Base-by-base conservation (phyloP, 1,140 invertebrate species). In the Venustaconcha ellipsiformis region DNA sequence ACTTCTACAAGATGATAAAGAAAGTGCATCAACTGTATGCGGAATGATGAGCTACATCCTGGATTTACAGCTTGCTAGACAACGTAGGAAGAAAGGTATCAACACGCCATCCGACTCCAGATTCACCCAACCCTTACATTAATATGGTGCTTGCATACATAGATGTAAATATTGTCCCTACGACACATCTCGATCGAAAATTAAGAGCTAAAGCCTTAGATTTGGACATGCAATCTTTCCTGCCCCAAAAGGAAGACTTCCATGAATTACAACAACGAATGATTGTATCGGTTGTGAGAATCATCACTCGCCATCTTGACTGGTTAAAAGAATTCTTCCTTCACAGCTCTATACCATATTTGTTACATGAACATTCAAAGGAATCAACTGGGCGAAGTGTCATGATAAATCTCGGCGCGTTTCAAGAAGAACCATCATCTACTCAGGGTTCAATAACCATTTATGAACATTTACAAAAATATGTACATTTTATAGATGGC, bases 311-410 rank as follows among this genome's bases (percentile, higher is more conserved):
- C 15, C 60, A 70, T 23, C 17, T 76, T 1, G 5, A 14, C 2
- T 76, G 67, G n/a, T n/a, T n/a, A n/a, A n/a, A n/a, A n/a, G n/a
- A n/a, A 67, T 75, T 76, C 18, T 55, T 48, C 11, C 23, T 57
- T 8, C 14, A 65, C 48, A 70, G 70, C 63, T 57, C 37, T 65
- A 62, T 65, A 12, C 48, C 66, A 20, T 62, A 70, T 57, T 20
- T 70, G 11, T 20, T 67, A n/a, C 57, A 74, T 48, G 37, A 74
- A 14, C 57, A 69, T 23, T 18, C n/a, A 69, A 59, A n/a, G 12
- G 58, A 70, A 63, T 60, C 69, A 8, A 70, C 69, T 12, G 23
- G 69, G 14, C 37, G 62, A 59, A n/a, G n/a, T n/a, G n/a, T n/a
- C n/a, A n/a, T n/a, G n/a, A n/a, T n/a, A n/a, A n/a, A n/a, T n/a